phyloP scores from a whole-genome alignment of 2,888 invertebrate species.

The Drosophila lacicola region DNA sequence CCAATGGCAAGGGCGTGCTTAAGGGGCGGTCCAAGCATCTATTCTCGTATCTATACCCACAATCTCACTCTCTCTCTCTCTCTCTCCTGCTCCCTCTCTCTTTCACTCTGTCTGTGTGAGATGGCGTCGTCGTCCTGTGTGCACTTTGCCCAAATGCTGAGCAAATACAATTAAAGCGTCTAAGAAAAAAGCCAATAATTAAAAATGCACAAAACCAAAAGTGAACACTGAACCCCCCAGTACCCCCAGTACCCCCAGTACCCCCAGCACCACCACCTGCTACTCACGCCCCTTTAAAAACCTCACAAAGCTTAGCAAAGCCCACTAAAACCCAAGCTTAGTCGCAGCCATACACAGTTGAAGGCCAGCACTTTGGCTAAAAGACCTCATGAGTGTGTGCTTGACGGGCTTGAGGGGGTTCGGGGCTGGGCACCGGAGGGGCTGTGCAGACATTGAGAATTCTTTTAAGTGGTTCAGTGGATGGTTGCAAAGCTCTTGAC shows the following conservation, averaged over 20 bases:
- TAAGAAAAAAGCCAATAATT: constrained; percentile 79
- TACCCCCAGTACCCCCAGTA: neutral
- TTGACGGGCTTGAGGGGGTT: neutral
- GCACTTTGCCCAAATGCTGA: constrained; percentile 71
- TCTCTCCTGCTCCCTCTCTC: neutral
- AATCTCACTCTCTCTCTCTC: neutral
- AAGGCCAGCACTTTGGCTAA: constrained; percentile 39
- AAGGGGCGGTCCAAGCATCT: constrained; percentile 31
- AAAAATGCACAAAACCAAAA: constrained; percentile 79
- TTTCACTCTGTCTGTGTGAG: constrained; percentile 10
- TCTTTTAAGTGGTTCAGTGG: constrained; percentile 23
- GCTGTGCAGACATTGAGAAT: neutral
- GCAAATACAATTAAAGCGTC: constrained; percentile 78
- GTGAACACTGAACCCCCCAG: constrained; percentile 29
- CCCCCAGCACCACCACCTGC: neutral
- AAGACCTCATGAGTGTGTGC: constrained; percentile 8
- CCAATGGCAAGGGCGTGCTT: constrained; percentile 60
- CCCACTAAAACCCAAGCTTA: constrained; percentile 30
- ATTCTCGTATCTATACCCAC: neutral
- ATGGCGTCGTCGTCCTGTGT: constrained; percentile 26
- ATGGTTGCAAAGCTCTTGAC: neutral
- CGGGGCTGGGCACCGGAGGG: neutral
- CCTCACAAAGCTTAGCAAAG: constrained; percentile 17
- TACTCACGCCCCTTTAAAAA: neutral
- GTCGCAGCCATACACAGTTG: constrained; percentile 24